These are phyloP conservation scores for Tor tambroides DNA, from an alignment of 2,113 vertebrate genomes.

Conservation along the genomic window DNA sequence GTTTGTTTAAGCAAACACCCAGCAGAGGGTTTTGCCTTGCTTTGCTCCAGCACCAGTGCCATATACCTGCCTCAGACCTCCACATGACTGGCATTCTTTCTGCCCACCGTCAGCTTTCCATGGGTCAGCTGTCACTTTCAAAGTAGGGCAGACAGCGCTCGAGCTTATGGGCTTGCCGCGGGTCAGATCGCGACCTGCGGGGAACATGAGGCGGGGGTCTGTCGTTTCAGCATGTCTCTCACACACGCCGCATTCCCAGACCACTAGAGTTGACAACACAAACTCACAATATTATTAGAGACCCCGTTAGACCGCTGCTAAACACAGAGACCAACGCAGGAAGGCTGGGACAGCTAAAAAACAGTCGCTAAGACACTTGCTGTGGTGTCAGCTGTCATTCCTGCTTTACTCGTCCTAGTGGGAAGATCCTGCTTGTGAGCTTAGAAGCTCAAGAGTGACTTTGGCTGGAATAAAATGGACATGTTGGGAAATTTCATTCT, in stretches of 20 bases:
- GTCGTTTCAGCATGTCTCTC: slow-evolving; percentile 52
- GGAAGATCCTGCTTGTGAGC: neutral
- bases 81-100: slow-evolving; percentile 54
- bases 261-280: slow-evolving; percentile 29
- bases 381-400: slow-evolving; percentile 40
- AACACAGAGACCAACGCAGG: slow-evolving; percentile 19
- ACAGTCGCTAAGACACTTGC: slow-evolving; percentile 22
- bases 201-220: neutral
- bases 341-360: slow-evolving; percentile 15
- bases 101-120: slow-evolving; percentile 52
- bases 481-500: neutral
- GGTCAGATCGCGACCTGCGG: neutral
- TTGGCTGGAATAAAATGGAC: neutral
- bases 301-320: slow-evolving; percentile 14
- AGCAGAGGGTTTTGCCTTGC: too few species aligned
- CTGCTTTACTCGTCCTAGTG: neutral
- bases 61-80: neutral
- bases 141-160: slow-evolving; percentile 50
- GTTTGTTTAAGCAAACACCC: too few species aligned
- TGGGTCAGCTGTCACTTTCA: slow-evolving; percentile 59
- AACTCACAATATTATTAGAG: slow-evolving; percentile 55
- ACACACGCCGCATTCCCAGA: slow-evolving; percentile 29
- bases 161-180: slow-evolving; percentile 41
- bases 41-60: neutral
- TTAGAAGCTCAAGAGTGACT: neutral